phyloP scores from a whole-genome alignment of 2,888 invertebrate genomes.

The Gymnoscelis rufifasciata region DNA sequence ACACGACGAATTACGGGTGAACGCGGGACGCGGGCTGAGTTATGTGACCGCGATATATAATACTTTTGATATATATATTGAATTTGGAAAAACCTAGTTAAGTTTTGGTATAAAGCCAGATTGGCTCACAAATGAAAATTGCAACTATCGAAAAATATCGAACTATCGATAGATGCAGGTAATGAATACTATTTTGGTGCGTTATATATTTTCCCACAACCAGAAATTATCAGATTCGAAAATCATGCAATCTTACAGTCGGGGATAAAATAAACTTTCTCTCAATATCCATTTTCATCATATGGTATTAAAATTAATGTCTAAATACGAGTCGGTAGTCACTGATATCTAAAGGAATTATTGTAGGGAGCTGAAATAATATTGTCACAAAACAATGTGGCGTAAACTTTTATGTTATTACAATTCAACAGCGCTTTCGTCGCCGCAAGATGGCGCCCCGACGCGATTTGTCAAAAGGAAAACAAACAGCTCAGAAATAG shows the following conservation, averaged over 20 bases:
- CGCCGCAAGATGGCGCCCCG: conserved; percentile 63
- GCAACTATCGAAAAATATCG: no score
- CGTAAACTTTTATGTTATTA: conserved; percentile 20
- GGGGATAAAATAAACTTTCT: no score
- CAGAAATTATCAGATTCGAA: no score
- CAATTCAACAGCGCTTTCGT: conserved; percentile 31
- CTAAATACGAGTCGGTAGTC: no score
- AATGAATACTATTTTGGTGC: no score
- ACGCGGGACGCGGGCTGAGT: conserved; percentile 63
- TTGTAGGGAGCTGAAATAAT: conserved; percentile 1
- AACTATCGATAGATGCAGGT: no score
- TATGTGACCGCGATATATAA: conserved; percentile 67
- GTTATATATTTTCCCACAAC: no score
- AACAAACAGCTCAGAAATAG: conserved; percentile 74
- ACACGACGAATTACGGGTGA: conserved; percentile 75
- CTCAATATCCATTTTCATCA: no score
- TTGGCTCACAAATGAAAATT: no score
- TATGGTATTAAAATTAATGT: no score
- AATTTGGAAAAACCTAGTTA: conserved; percentile 51
- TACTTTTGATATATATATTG: conserved; percentile 64
- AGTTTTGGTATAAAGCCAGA: conserved; percentile 29
- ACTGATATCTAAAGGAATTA: no score
- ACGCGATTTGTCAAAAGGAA: conserved; percentile 73
- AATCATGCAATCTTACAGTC: no score
- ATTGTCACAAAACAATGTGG: conserved; percentile 7